Percentiles rank a stretch among this genome's conserved stretches.
Conservation (phyloP, 2,888 invertebrate species). For the Oconnorella tubifera region DNA sequence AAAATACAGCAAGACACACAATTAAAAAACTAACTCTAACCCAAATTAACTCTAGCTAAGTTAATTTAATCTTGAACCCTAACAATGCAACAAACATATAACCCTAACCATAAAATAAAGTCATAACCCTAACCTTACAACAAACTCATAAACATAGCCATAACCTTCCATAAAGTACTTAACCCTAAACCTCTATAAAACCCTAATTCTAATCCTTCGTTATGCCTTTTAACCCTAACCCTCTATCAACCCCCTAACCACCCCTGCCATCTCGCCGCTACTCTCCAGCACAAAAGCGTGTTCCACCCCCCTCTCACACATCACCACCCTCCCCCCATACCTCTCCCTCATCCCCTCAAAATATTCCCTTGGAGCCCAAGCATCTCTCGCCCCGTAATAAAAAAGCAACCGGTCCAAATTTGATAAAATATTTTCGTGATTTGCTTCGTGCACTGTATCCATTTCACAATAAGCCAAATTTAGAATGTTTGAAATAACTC, state of each 20-base stretch:
- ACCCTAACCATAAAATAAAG: too few species aligned
- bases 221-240: too few species aligned
- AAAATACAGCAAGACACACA: too few species aligned
- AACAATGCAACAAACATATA: too few species aligned
- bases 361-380: slow-evolving; percentile 79
- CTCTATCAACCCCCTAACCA: slow-evolving; percentile 39
- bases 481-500: neutral
- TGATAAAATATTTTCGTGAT: slow-evolving; percentile 63
- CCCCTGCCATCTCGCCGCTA: slow-evolving; percentile 52
- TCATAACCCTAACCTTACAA: too few species aligned
- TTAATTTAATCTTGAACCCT: too few species aligned
- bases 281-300: slow-evolving; percentile 76
- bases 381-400: slow-evolving; percentile 75
- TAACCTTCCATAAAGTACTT: too few species aligned
- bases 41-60: too few species aligned
- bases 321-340: slow-evolving; percentile 61
- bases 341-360: slow-evolving; percentile 63
- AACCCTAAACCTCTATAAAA: too few species aligned
- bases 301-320: slow-evolving; percentile 62
- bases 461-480: slow-evolving; percentile 64
- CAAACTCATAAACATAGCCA: too few species aligned
- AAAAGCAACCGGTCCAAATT: slow-evolving; percentile 69
- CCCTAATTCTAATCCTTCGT: too few species aligned
- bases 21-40: too few species aligned
- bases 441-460: slow-evolving; percentile 68